Conservation (phyloP, 2,888 invertebrate species). For the Cephonodes hylas region DNA sequence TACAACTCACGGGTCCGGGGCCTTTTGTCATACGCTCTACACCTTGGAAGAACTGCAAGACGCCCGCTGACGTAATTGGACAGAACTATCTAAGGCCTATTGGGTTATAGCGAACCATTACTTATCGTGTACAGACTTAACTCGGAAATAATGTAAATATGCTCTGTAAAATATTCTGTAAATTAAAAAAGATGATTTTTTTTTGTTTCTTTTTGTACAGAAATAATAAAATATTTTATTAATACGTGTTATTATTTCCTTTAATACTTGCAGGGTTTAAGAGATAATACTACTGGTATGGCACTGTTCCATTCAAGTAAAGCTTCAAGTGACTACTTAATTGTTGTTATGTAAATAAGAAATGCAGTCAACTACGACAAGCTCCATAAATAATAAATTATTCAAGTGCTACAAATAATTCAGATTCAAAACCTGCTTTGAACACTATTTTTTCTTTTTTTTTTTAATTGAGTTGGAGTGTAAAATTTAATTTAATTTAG, state of each 20-base stretch:
- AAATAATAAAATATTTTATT: background rate
- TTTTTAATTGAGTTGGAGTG: no score
- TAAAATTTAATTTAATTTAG: no score
- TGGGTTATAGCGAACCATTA: constrained; percentile 30
- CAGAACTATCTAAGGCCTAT: constrained; percentile 59
- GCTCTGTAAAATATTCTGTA: background rate
- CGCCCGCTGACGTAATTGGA: constrained; percentile 69
- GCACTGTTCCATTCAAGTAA: no score
- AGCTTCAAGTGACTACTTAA: no score
- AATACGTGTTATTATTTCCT: background rate
- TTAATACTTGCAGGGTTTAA: background rate
- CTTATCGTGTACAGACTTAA: background rate
- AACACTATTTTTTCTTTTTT: no score
- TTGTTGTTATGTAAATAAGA: no score
- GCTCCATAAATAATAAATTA: no score
- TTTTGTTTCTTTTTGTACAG: background rate
- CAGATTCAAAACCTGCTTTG: no score
- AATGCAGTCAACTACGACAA: no score
- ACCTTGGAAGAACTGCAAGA: constrained; percentile 67
- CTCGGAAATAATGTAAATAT: background rate
- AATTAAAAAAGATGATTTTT: background rate
- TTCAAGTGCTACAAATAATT: no score
- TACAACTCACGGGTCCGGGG: constrained; percentile 59
- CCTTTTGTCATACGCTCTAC: constrained; percentile 60
- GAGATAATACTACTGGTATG: background rate